These are phyloP conservation scores for Clistopyga incitator DNA, from an alignment of 2,888 invertebrate species.

Conservation along the genomic window DNA sequence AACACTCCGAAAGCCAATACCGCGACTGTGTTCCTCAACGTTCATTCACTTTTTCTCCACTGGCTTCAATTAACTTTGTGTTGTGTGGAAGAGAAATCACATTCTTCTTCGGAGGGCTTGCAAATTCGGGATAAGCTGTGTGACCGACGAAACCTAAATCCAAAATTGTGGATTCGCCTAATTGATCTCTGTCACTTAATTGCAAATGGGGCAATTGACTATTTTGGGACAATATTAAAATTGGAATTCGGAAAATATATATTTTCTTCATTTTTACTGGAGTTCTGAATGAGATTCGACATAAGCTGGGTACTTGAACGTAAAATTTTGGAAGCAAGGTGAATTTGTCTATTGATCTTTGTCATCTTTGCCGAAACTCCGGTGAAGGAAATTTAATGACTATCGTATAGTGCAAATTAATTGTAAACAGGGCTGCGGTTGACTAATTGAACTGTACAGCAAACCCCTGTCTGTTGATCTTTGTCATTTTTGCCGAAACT, in stretches of 20 bases:
- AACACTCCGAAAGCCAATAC: not conserved
- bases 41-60: not conserved
- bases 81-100: too few species aligned
- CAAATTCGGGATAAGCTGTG: too few species aligned
- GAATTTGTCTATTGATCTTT: not conserved
- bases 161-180: too few species aligned
- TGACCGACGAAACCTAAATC: too few species aligned
- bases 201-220: too few species aligned
- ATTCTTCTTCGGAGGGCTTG: not conserved
- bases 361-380: not conserved
- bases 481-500: not conserved
- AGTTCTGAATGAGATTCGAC: too few species aligned
- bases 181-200: too few species aligned
- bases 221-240: too few species aligned
- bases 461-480: not conserved
- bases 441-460: constrained; percentile 20
- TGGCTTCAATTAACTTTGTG: not conserved
- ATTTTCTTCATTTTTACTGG: too few species aligned
- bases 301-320: too few species aligned
- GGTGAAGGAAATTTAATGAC: not conserved
- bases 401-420: not conserved
- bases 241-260: too few species aligned
- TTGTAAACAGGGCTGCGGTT: not conserved
- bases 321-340: too few species aligned
- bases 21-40: not conserved